Evolutionary conservation across 2,797 vertebrate genomes (phyloP).

Genomic region (Rhynchonycteris naso): DNA sequence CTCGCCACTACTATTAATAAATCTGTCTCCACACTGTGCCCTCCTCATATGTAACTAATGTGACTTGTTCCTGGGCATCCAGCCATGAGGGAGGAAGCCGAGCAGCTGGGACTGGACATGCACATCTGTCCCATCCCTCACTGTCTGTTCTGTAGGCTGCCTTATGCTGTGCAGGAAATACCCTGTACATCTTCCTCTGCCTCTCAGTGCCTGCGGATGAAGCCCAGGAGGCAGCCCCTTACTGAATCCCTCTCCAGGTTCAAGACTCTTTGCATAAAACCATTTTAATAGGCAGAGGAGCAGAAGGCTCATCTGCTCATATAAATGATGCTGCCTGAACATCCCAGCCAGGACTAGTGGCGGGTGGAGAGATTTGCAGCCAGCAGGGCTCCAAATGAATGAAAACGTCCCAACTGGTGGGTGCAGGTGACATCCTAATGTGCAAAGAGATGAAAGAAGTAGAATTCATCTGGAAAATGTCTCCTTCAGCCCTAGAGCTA

Average conservation of each 20-base stretch:
- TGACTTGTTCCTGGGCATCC: background rate
- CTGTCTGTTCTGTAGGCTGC: fast-evolving
- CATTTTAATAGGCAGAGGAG: background rate
- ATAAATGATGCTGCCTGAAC: background rate
- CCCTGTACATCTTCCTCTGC: fast-evolving
- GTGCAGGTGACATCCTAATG: fast-evolving
- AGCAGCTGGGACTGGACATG: background rate
- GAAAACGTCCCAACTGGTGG: background rate
- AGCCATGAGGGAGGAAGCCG: fast-evolving
- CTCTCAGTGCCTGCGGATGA: fast-evolving
- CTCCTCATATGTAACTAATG: fast-evolving
- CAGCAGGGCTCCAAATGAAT: background rate
- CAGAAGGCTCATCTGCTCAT: background rate
- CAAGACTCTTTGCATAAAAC: background rate
- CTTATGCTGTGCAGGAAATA: fast-evolving
- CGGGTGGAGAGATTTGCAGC: background rate
- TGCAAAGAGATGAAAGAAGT: background rate
- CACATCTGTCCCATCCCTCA: fast-evolving
- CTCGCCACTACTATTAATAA: fast-evolving
- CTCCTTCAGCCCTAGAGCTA: background rate
- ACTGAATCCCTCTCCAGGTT: background rate
- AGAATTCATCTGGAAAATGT: constrained; percentile 1
- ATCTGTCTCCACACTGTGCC: background rate
- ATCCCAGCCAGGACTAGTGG: background rate
- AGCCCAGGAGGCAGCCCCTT: background rate